Conservation (phyloP, 2,888 invertebrate genomes). For the Tineola bisselliella region DNA sequence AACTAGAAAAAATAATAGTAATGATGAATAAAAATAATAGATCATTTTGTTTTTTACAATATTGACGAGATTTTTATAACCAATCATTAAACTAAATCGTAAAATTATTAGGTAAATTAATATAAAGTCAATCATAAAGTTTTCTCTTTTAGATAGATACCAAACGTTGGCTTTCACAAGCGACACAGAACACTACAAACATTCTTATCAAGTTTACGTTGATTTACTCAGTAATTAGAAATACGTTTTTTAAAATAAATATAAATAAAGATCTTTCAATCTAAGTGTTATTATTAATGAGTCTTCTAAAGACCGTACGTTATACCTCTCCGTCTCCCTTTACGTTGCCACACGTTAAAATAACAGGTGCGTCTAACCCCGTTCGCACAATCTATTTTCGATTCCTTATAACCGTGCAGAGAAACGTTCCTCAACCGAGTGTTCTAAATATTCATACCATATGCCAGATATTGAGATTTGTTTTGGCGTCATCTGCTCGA, state of each 20-base stretch:
- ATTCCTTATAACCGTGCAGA: conserved; percentile 63
- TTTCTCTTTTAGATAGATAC: too few relatives aligned
- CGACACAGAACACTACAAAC: too few relatives aligned
- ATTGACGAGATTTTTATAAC: too few relatives aligned
- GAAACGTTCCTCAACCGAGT: conserved; percentile 56
- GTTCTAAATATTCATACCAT: conserved; percentile 66
- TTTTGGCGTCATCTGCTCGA: conserved; percentile 63
- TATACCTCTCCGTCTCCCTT: conserved; percentile 31
- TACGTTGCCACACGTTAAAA: conserved; percentile 36
- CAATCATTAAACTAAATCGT: too few relatives aligned
- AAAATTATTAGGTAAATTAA: neutral
- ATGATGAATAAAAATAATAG: too few relatives aligned
- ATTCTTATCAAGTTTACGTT: too few relatives aligned
- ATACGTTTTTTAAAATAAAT: too few relatives aligned
- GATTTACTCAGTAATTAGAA: conserved; percentile 20
- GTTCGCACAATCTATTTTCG: conserved; percentile 68
- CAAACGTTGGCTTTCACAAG: too few relatives aligned
- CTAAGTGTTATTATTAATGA: conserved; percentile 66
- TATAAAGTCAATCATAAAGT: neutral
- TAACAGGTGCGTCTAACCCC: conserved; percentile 69
- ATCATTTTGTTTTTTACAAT: too few relatives aligned
- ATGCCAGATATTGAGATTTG: conserved; percentile 63
- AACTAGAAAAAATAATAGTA: too few relatives aligned
- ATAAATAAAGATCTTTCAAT: conserved; percentile 66
- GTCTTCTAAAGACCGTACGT: conserved; percentile 47